Base-by-base conservation (phyloP, 1,140 invertebrate genomes). In the Brachionus plicatilis region DNA sequence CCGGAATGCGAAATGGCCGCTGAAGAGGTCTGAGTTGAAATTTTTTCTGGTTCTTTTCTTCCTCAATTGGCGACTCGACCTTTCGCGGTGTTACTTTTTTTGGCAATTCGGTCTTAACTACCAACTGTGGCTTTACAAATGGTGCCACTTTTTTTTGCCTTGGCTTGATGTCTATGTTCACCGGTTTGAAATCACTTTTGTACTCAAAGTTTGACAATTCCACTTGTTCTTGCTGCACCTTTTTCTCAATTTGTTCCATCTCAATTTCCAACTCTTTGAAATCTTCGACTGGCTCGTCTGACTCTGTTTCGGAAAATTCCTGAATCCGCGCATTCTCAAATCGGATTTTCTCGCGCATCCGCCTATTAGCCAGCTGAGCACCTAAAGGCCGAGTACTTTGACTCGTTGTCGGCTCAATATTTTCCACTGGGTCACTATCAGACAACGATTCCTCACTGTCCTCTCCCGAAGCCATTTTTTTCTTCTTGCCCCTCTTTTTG, bases 221-320 rank as follows among this genome's bases (percentile, higher is more conserved):
- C 17, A 43, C 68, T 72, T 72, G 68, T 72, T 72, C 68, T 72
- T 41, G 29, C 43, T 72, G 33, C 7, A 72, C 68, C 37, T 72
- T 72, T 43, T 72, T 43, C 37, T 72, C 68, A 41, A 72, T 72
- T 72, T 72, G 33, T 72, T 72, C 68, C 33, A 72, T 72, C 45
- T 72, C 68, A 3, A 43, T 43, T 72, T 72, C 37, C 8, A 72
- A 3, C 3, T 72, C 68, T 72, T 72, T 20, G n/a, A 72, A 72
- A 45, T 41, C 37, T 29, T 68, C 53, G 5, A 20, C 6, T 60
- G n/a, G 29, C 17, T 72, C 37, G 2, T 72, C 68, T 6, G 37
- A 43, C 9, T 72, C 68, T 43, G 14, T n/a, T 9, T 72, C 68
- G 9, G 29, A 41, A 20, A 17, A 20, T 14, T 72, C 37, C 9